phyloP scores from a whole-genome alignment of 2,797 vertebrate genomes.

The Falco naumanni region DNA sequence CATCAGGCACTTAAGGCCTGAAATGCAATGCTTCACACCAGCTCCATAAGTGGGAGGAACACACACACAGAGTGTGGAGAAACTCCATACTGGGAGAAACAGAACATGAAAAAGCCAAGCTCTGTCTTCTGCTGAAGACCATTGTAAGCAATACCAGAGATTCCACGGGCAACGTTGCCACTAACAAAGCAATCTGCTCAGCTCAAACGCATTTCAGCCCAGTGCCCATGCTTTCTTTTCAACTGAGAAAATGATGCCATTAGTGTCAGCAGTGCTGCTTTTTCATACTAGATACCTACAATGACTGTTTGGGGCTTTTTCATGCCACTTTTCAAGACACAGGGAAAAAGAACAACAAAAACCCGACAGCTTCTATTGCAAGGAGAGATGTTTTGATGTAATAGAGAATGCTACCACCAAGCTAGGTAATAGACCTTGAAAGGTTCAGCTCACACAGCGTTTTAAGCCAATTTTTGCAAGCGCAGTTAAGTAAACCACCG shows the following conservation, averaged over 20 bases:
- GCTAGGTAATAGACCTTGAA: neutral
- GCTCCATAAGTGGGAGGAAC: neutral
- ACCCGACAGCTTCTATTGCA: neutral
- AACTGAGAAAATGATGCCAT: neutral
- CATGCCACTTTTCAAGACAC: neutral
- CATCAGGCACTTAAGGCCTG: neutral
- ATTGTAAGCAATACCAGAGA: neutral
- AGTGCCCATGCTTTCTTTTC: neutral
- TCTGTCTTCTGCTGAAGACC: neutral
- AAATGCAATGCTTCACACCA: neutral
- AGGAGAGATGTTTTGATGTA: neutral
- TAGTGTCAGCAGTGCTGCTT: neutral
- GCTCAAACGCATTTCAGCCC: neutral
- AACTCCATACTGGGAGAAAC: neutral
- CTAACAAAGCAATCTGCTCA: neutral
- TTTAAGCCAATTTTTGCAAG: constrained; percentile 36
- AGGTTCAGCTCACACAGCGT: neutral
- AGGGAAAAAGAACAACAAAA: neutral
- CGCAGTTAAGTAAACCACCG: neutral
- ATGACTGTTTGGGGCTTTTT: neutral
- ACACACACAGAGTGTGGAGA: too few species aligned
- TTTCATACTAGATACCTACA: neutral
- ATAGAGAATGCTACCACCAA: neutral
- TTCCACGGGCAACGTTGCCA: neutral
- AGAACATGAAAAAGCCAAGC: neutral